Base-by-base conservation (phyloP, 2,888 invertebrate species). In the Andrena praecox region DNA sequence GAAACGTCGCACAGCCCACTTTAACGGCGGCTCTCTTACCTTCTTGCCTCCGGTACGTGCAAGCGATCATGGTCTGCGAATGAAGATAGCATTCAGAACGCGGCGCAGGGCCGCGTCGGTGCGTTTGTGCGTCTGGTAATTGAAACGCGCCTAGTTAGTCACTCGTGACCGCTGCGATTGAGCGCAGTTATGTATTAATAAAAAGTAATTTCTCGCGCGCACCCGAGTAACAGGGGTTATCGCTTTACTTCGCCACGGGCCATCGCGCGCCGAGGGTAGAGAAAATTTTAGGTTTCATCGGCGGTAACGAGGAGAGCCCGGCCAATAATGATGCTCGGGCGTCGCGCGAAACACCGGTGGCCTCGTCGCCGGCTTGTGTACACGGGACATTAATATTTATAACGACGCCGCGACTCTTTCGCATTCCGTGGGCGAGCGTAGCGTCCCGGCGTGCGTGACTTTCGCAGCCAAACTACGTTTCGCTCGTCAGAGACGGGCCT, bases 321-420 rank as follows among this genome's bases (percentile, higher is more conserved):
- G 33, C 60, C 56, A 69, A 77, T 70, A 66, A 76, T 56, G 62
- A 66, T 16, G 29, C 29, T 16, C 12, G 3, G 8, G 12, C 48
- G 63, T 24, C 31, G 24, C 56, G 52, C 56, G 31, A 62, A 70
- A 69, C 67, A 16, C 27, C 52, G 54, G 31, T 66, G 42, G 54
- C 29, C 48, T 7, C 10, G 35, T 63, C 66, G 27, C 6, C 35
- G 16, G 1, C 12, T 48, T 66, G 12, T 64, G 20, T 50, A 56
- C 50, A 56, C 10, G 63, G 60, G 0, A 29, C 82, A 87, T 87
- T 82, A 87, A 87, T 87, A 87, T 87, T 87, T 86, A 87, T 84
- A 80, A 82, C 81, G 66, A 52, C 73, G 66, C 20, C 20, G 77
- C 70, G 80, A 84, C 80, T 85, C 78, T 87, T 87, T 87, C 80